phyloP scores from a whole-genome alignment of 2,888 invertebrate genomes.

The Subacronicta megacephala region DNA sequence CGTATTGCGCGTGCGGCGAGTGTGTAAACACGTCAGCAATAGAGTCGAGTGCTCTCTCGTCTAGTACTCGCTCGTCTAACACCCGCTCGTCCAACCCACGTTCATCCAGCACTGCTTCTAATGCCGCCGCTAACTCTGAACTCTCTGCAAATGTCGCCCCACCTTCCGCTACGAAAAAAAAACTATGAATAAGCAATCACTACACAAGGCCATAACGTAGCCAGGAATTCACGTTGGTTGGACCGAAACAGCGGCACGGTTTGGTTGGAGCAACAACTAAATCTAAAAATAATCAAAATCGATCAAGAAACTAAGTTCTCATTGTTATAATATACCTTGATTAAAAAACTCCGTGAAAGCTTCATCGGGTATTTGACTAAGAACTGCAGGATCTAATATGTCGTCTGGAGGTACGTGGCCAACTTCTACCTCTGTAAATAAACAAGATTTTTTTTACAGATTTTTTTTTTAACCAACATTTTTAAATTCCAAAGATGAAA shows the following conservation, averaged over 20 bases:
- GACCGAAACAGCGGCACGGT: too few relatives aligned
- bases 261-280: too few relatives aligned
- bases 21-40: slow-evolving; percentile 75
- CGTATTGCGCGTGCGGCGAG: slow-evolving; percentile 53
- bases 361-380: slow-evolving; percentile 86
- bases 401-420: slow-evolving; percentile 91
- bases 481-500: too few relatives aligned
- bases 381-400: slow-evolving; percentile 87
- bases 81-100: slow-evolving; percentile 83
- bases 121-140: slow-evolving; percentile 95
- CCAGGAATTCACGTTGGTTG: too few relatives aligned
- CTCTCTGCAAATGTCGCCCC: slow-evolving; percentile 92
- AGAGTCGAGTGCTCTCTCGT: slow-evolving; percentile 76
- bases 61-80: slow-evolving; percentile 77
- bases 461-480: too few relatives aligned
- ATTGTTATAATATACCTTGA: slow-evolving; percentile 86
- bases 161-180: slow-evolving; percentile 82
- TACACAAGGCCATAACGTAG: too few relatives aligned
- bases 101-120: slow-evolving; percentile 92
- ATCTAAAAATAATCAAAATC: too few relatives aligned
- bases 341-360: slow-evolving; percentile 91
- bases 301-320: too few relatives aligned
- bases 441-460: too few relatives aligned
- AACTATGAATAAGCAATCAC: too few relatives aligned
- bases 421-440: slow-evolving; percentile 85